Conservation (phyloP, 30 jellyfish, hydroid and myxozoan genomes). For the Turritopsis dohrnii region DNA sequence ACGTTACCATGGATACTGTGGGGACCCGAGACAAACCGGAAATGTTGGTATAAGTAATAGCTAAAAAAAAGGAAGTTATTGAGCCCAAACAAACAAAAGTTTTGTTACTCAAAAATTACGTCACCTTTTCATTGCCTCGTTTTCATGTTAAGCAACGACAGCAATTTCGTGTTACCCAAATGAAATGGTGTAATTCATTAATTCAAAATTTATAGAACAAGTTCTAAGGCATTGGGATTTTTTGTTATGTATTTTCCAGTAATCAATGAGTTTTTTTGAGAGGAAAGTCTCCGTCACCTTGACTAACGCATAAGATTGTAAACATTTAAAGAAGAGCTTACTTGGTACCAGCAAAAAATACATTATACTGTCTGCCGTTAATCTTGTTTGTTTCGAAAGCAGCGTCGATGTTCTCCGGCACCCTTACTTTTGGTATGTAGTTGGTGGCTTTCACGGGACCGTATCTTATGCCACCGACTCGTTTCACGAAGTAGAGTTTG, state of each 20-base stretch:
- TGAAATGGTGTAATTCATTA: no score
- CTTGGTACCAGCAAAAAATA: not conserved
- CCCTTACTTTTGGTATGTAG: conserved; percentile 26
- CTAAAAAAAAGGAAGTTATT: not conserved
- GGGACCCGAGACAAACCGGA: conserved; percentile 36
- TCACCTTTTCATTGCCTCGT: no score
- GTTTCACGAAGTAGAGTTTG: conserved; percentile 46
- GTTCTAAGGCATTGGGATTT: no score
- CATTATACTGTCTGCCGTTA: not conserved
- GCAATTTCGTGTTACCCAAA: no score
- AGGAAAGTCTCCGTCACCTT: no score
- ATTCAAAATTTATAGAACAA: no score
- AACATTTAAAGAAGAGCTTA: not conserved
- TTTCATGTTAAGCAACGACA: no score
- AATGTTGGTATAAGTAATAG: conserved; percentile 20
- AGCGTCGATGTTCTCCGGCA: conserved; percentile 11
- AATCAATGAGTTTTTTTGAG: no score
- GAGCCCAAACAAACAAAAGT: no score
- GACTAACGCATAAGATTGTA: no score
- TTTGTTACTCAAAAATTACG: no score
- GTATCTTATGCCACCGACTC: conserved; percentile 44
- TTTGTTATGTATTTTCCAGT: no score
- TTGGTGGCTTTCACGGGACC: conserved; percentile 45
- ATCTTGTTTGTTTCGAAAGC: not conserved
- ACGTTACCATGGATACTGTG: not conserved